These are phyloP conservation scores for Brachyptera risi DNA, from an alignment of 2,888 invertebrate species.

Conservation along the genomic window DNA sequence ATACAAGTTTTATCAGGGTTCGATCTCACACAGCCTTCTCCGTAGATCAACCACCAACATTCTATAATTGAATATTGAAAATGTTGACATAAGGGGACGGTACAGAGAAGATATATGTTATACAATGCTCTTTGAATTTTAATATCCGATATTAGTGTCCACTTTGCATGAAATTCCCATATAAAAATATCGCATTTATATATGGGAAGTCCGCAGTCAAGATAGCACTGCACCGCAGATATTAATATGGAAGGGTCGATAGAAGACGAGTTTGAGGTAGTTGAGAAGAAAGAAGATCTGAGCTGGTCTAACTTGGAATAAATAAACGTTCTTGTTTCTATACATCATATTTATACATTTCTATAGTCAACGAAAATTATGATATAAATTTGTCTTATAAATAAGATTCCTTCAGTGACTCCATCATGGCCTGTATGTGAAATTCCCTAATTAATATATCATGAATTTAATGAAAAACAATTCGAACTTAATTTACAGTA, in stretches of 20 bases:
- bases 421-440: too few relatives aligned
- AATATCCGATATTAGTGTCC: slow-evolving; percentile 22
- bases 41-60: slow-evolving; percentile 2
- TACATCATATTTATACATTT: too few relatives aligned
- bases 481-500: too few relatives aligned
- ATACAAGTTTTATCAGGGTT: neutral
- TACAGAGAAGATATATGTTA: slow-evolving; percentile 13
- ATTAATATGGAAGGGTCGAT: neutral
- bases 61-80: slow-evolving; percentile 34
- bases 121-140: slow-evolving; percentile 20
- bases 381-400: too few relatives aligned
- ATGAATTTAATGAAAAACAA: too few relatives aligned
- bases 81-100: slow-evolving; percentile 28
- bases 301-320: too few relatives aligned
- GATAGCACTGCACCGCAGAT: neutral
- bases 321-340: too few relatives aligned
- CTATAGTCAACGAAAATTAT: too few relatives aligned
- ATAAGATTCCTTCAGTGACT: too few relatives aligned
- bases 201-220: neutral
- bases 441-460: too few relatives aligned
- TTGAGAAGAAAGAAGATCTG: neutral
- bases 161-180: slow-evolving; percentile 20
- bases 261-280: neutral
- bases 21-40: neutral
- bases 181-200: slow-evolving; percentile 15